phyloP scores from a whole-genome alignment of 1,140 invertebrate species.

The Plectus sambesii region DNA sequence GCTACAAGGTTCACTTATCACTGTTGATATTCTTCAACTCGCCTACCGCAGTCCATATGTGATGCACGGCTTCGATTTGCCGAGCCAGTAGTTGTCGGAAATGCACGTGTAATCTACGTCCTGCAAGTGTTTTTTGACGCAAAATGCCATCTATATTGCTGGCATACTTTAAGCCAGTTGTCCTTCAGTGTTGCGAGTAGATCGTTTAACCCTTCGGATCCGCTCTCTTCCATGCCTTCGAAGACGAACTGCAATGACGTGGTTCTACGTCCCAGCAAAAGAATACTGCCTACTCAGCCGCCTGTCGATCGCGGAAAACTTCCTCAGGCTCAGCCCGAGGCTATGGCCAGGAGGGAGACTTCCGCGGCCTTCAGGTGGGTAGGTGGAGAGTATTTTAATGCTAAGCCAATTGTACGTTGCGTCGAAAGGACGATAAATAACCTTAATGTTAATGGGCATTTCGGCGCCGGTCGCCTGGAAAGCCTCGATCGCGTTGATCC shows the following conservation, averaged over 20 bases:
- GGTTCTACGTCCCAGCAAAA: no score
- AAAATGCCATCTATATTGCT: no score
- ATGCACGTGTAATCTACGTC: conserved; percentile 88
- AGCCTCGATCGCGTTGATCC: conserved; percentile 83
- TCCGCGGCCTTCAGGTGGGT: neutral
- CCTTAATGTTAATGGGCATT: conserved; percentile 82
- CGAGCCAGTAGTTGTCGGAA: conserved; percentile 97
- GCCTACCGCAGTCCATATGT: conserved; percentile 75
- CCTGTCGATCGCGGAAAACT: no score
- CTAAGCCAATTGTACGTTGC: no score
- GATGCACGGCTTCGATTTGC: conserved; percentile 85
- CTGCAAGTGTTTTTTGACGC: no score
- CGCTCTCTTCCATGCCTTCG: conserved; percentile 97
- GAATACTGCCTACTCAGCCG: no score
- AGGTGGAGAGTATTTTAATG: no score
- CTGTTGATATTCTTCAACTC: neutral
- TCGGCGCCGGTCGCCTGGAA: conserved; percentile 60
- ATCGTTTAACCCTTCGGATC: conserved; percentile 84
- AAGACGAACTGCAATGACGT: conserved; percentile 77
- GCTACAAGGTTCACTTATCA: conserved; percentile 39
- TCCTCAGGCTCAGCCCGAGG: no score
- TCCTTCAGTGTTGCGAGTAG: conserved; percentile 63
- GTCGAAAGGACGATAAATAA: conserved; percentile 45
- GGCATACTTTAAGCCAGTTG: conserved; percentile 58
- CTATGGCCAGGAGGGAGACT: neutral